phyloP scores from a whole-genome alignment of 2,888 invertebrate species.

The Caenorhabditis imperialis region DNA sequence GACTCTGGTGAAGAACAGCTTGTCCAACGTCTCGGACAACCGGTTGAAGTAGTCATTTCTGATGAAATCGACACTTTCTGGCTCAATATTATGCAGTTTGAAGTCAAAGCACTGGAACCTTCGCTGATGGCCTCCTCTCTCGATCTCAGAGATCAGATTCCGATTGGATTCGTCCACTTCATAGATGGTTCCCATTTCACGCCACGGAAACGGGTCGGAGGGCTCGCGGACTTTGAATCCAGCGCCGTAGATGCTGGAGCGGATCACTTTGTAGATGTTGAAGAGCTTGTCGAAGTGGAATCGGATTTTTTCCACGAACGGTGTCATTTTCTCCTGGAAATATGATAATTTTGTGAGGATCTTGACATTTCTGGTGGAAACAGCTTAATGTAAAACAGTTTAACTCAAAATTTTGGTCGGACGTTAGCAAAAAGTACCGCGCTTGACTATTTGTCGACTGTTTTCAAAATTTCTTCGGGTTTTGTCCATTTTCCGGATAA shows the following conservation, averaged over 20 bases:
- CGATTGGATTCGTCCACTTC: slow-evolving; percentile 19
- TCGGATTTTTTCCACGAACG: slow-evolving; percentile 6
- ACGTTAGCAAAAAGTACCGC: no score
- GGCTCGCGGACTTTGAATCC: slow-evolving; percentile 12
- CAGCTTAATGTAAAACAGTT: background rate
- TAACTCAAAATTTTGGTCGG: background rate
- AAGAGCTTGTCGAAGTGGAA: slow-evolving; percentile 16
- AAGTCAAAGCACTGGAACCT: slow-evolving; percentile 5
- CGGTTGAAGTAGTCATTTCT: slow-evolving; percentile 7
- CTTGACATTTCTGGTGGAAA: background rate
- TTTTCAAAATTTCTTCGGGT: background rate
- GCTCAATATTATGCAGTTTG: slow-evolving; percentile 25
- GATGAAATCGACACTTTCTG: slow-evolving; percentile 28
- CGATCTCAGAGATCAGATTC: background rate
- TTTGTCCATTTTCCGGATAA: background rate
- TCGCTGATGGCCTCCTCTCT: background rate
- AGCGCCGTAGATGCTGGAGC: slow-evolving; percentile 20
- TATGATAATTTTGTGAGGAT: background rate
- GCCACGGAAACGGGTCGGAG: slow-evolving; percentile 9
- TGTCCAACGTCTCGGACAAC: slow-evolving; percentile 19
- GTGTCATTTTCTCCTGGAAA: slow-evolving; percentile 13
- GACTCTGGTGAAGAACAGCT: slow-evolving; percentile 25
- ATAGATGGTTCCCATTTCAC: slow-evolving; percentile 27
- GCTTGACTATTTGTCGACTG: no score
- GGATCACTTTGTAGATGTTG: slow-evolving; percentile 9